A percentile compares a stretch with the other conserved stretches of the same genome.
phyloP scores from a whole-genome alignment of 2,888 invertebrate species.

The Synergus umbraculus region DNA sequence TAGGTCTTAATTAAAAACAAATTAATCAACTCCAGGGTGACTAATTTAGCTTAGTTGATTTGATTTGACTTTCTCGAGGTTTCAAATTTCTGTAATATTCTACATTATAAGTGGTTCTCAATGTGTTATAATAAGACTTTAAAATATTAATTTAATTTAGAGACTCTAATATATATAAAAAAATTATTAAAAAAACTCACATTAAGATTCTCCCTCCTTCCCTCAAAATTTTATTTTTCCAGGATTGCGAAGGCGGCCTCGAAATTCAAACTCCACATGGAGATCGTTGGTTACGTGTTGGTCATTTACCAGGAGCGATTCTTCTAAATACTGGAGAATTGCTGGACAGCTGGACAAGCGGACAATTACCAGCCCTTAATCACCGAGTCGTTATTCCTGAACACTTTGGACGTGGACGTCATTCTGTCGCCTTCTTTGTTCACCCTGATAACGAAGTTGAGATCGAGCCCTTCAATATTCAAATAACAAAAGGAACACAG shows the following conservation, averaged over 20 bases:
- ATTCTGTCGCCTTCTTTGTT: slow-evolving; percentile 88
- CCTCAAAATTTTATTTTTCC: slow-evolving; percentile 56
- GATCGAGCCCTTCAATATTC: slow-evolving; percentile 79
- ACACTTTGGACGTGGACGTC: slow-evolving; percentile 83
- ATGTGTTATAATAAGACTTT: too few relatives aligned
- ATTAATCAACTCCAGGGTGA: too few relatives aligned
- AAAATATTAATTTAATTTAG: neutral
- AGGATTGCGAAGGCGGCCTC: slow-evolving; percentile 88
- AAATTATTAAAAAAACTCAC: neutral
- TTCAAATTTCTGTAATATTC: too few relatives aligned
- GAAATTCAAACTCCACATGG: slow-evolving; percentile 84
- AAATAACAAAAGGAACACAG: slow-evolving; percentile 65
- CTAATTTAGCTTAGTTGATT: too few relatives aligned
- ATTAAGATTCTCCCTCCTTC: neutral
- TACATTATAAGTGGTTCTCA: too few relatives aligned
- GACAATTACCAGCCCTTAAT: slow-evolving; percentile 84
- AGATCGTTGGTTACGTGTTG: slow-evolving; percentile 86
- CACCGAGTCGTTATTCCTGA: slow-evolving; percentile 87
- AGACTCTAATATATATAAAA: neutral
- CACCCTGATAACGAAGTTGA: slow-evolving; percentile 83
- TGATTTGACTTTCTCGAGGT: too few relatives aligned
- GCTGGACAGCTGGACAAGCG: slow-evolving; percentile 86
- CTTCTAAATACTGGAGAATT: slow-evolving; percentile 87
- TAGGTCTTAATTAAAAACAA: too few relatives aligned
- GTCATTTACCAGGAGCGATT: slow-evolving; percentile 87